Conservation (phyloP, 1,140 invertebrate species). For the Reticulitermes speratus region DNA sequence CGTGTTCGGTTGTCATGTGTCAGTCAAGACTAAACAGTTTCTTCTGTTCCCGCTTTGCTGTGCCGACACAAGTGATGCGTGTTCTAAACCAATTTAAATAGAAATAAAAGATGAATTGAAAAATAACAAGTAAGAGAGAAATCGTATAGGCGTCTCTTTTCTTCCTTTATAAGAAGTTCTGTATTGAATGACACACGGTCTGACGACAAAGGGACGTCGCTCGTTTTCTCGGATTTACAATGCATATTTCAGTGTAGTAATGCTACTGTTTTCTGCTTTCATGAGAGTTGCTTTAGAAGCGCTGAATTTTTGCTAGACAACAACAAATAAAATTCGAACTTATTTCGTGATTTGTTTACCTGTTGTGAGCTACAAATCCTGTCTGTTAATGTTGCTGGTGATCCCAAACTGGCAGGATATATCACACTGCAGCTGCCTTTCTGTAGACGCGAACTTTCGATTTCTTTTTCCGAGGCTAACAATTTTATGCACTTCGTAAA, state of each 20-base stretch:
- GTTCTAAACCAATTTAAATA: constrained; percentile 10
- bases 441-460: background rate
- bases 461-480: background rate
- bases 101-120: background rate
- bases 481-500: background rate
- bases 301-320: background rate
- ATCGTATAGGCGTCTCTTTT: background rate
- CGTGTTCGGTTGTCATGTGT: background rate
- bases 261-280: background rate
- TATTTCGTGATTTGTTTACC: background rate
- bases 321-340: constrained; percentile 4
- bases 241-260: constrained; percentile 19
- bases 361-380: background rate
- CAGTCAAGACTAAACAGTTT: constrained; percentile 16
- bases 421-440: background rate
- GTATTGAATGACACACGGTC: background rate
- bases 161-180: background rate
- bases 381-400: background rate
- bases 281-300: background rate
- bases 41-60: background rate
- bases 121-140: background rate
- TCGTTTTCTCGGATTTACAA: background rate
- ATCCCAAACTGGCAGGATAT: background rate
- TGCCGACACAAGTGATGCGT: background rate
- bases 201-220: background rate